A percentile compares a stretch with the other conserved stretches of the same genome.
Conservation (phyloP, 37 sponge, comb jelly and placozoan species). For the Amphimedon queenslandica region DNA sequence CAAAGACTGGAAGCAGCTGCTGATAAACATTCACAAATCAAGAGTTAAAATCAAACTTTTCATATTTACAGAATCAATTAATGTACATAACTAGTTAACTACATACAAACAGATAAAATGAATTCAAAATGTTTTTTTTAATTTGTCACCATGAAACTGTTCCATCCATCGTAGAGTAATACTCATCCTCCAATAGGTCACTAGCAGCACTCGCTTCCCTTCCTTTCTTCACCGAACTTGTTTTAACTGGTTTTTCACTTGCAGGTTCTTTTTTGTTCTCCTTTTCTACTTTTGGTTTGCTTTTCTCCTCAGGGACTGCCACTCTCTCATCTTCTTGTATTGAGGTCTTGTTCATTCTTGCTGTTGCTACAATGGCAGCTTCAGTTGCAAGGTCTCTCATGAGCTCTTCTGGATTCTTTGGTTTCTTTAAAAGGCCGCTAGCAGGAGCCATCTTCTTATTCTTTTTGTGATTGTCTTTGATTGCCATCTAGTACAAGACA, state of each 20-base stretch:
- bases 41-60: background rate
- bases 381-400: constrained; percentile 26
- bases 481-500: constrained; percentile 25
- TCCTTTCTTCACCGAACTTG: no score
- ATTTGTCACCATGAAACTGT: no score
- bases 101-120: background rate
- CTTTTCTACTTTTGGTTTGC: background rate
- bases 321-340: background rate
- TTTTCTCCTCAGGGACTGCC: background rate
- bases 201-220: background rate
- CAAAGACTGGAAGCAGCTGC: constrained; percentile 4
- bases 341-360: no score
- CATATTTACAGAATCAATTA: background rate
- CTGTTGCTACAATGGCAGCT: constrained; percentile 19
- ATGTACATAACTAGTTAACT: background rate
- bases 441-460: background rate
- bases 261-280: background rate
- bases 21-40: background rate
- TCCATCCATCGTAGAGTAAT: background rate
- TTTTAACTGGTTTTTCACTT: constrained; percentile 2
- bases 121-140: no score
- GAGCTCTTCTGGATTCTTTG: constrained; percentile 15
- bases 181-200: background rate
- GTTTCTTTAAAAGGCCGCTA: constrained; percentile 12
- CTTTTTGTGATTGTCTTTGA: constrained; percentile 34